Evolutionary conservation across 2,888 invertebrate genomes (phyloP).

Genomic region (Halocaridina rubra): DNA sequence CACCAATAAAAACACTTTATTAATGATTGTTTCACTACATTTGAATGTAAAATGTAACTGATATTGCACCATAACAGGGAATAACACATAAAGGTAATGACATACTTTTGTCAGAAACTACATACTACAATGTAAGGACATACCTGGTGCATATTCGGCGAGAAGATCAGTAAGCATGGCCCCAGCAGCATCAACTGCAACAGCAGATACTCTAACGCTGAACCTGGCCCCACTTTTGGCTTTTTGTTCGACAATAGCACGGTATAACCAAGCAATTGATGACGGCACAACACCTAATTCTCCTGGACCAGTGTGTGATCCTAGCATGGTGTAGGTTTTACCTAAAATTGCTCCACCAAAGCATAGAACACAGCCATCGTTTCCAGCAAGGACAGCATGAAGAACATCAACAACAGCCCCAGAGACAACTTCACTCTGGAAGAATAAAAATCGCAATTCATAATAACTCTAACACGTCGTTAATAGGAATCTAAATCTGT

Average conservation of each 20-base stretch:
- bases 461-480: too few species aligned
- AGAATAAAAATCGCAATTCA: too few species aligned
- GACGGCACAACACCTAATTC: conserved; percentile 91
- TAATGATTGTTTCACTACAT: too few species aligned
- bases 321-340: conserved; percentile 71
- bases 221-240: conserved; percentile 73
- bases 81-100: too few species aligned
- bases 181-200: conserved; percentile 86
- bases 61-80: too few species aligned
- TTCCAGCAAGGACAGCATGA: conserved; percentile 93
- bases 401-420: conserved; percentile 93
- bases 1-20: too few species aligned
- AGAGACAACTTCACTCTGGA: conserved; percentile 90
- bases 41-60: too few species aligned
- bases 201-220: conserved; percentile 94
- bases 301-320: conserved; percentile 72
- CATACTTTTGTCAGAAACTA: too few species aligned
- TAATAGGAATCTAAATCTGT: too few species aligned
- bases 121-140: too few species aligned
- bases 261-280: conserved; percentile 95
- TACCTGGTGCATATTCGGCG: conserved; percentile 63
- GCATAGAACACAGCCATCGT: conserved; percentile 91
- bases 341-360: conserved; percentile 74
- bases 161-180: conserved; percentile 64
- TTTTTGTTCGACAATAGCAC: conserved; percentile 81